phyloP scores from a whole-genome alignment of 2,113 vertebrate genomes.

The Cheirogaleus medius region DNA sequence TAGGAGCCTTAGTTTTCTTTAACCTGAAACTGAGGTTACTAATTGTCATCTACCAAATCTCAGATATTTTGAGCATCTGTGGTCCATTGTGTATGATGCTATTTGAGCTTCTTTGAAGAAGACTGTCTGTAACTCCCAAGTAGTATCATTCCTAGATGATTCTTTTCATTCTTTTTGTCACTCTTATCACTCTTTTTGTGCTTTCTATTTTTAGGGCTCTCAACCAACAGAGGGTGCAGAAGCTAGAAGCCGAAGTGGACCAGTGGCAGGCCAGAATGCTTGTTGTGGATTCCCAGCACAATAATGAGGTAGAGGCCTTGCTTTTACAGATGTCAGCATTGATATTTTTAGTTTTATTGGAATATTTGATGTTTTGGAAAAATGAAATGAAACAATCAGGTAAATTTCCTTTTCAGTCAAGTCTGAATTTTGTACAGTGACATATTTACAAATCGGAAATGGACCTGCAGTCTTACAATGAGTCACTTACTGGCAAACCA shows the following conservation, averaged over 20 bases:
- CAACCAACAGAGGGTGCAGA: constrained; percentile 79
- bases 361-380: not conserved
- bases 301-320: constrained; percentile 76
- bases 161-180: not conserved
- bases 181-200: not conserved
- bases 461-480: not conserved
- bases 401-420: not conserved
- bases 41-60: not conserved
- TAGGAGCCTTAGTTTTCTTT: not conserved
- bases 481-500: not conserved
- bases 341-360: not conserved
- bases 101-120: not conserved
- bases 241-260: constrained; percentile 83
- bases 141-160: not conserved
- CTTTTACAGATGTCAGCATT: not conserved
- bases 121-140: not conserved
- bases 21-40: not conserved
- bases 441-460: not conserved
- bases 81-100: not conserved
- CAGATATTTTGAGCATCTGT: not conserved
- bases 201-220: constrained; percentile 71
- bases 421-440: not conserved
- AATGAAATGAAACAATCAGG: not conserved
- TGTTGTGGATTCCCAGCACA: constrained; percentile 72
- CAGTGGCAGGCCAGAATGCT: constrained; percentile 78